Conservation (phyloP, 2,113 vertebrate genomes). For the Caloenas nicobarica region DNA sequence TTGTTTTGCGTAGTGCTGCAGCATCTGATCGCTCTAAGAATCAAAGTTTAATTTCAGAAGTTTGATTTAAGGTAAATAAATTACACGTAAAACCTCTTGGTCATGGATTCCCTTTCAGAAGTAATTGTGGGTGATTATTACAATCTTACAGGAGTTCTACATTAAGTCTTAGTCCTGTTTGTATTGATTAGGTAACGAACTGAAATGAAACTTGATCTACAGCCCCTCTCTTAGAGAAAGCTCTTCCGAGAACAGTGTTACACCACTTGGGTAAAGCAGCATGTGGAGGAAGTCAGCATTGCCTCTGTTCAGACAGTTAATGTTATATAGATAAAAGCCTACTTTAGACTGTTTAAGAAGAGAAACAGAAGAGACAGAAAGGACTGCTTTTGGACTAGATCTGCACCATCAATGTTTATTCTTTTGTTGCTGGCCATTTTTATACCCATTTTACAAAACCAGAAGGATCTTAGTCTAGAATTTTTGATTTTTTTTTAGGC, state of each 20-base stretch:
- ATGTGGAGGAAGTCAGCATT: not conserved
- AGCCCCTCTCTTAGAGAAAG: not conserved
- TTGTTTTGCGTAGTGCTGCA: not conserved
- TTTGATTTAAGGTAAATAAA: constrained; percentile 18
- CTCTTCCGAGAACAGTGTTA: not conserved
- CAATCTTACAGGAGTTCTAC: not conserved
- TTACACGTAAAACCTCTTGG: not conserved
- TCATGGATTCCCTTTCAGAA: constrained; percentile 21
- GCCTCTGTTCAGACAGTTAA: not conserved
- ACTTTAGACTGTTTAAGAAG: not conserved
- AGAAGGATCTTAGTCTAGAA: not conserved
- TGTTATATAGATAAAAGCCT: not conserved
- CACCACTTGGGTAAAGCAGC: not conserved
- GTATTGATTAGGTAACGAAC: constrained; percentile 13
- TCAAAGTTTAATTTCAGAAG: constrained; percentile 20
- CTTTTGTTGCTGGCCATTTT: not conserved
- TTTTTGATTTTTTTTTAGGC: not conserved
- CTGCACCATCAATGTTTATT: not conserved
- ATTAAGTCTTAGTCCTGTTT: not conserved
- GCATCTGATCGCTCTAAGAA: not conserved
- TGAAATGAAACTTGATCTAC: constrained; percentile 3
- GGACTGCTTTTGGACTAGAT: not conserved
- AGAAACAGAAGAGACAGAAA: not conserved
- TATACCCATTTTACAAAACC: not conserved
- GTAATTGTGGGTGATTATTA: constrained; percentile 19